Percentiles rank a stretch among this genome's conserved stretches.
These are phyloP conservation scores for Sterrhoptilus dennistouni DNA, from an alignment of 2,113 vertebrate species.

Conservation along the genomic window DNA sequence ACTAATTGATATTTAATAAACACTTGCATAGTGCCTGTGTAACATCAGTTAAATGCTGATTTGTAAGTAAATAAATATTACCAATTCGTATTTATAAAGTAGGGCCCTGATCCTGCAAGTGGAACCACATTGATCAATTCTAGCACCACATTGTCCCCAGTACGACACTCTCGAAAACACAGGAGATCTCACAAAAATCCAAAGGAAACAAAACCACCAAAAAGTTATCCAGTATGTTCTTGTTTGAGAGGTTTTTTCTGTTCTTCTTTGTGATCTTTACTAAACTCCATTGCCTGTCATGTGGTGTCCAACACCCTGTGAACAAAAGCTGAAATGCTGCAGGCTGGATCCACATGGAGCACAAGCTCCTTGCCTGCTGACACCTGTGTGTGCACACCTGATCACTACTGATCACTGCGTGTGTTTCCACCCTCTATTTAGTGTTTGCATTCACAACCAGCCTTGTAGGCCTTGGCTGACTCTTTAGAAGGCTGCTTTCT, in stretches of 20 bases:
- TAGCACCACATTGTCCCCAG: background rate
- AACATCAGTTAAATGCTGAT: constrained; percentile 63
- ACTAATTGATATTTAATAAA: constrained; percentile 73
- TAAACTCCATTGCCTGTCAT: too few species aligned
- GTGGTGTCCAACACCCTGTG: background rate
- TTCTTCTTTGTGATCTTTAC: background rate
- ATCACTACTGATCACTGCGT: fast-evolving
- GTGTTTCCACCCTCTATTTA: background rate
- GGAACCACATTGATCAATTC: background rate
- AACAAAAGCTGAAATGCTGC: fast-evolving
- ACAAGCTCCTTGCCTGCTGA: background rate
- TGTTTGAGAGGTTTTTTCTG: fast-evolving
- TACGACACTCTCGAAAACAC: background rate
- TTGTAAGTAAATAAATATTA: constrained; percentile 66
- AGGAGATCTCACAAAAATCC: background rate
- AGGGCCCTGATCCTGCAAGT: background rate
- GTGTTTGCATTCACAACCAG: background rate
- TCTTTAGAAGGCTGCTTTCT: background rate
- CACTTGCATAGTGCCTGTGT: constrained; percentile 46
- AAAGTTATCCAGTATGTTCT: fast-evolving
- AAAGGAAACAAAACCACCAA: background rate
- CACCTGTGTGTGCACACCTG: too few species aligned
- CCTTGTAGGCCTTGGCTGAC: background rate
- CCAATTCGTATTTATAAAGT: constrained; percentile 24
- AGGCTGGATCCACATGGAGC: background rate